These are phyloP conservation scores for Actinopyga echinites DNA, from an alignment of 53 echinoderm and acorn worm species.

Conservation along the genomic window DNA sequence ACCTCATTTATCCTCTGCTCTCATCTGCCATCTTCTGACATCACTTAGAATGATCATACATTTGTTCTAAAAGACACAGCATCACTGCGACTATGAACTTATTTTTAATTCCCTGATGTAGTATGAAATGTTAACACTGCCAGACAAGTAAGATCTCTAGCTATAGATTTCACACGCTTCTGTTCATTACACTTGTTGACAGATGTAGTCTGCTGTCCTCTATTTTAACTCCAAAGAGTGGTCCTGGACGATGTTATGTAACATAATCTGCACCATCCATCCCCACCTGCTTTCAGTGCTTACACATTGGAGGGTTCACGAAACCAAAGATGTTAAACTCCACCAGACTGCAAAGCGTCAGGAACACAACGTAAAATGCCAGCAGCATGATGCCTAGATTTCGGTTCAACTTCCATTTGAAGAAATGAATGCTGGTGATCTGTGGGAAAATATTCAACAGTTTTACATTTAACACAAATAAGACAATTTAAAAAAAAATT, in stretches of 20 bases:
- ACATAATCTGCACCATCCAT: not conserved
- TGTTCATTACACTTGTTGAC: no score
- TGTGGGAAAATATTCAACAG: conserved; percentile 18
- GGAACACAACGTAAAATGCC: conserved; percentile 77
- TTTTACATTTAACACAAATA: not conserved
- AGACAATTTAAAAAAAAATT: not conserved
- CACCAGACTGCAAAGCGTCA: conserved; percentile 75
- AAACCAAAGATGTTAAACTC: conserved; percentile 94
- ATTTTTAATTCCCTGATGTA: not conserved
- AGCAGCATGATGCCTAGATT: conserved; percentile 67
- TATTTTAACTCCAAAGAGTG: not conserved
- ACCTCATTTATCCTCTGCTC: no score
- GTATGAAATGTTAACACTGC: not conserved
- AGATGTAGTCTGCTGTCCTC: no score
- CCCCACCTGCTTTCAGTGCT: not conserved
- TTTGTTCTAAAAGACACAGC: no score
- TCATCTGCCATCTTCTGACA: no score
- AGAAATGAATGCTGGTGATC: conserved; percentile 87
- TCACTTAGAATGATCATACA: no score
- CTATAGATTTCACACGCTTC: no score
- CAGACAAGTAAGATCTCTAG: not conserved
- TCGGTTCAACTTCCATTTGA: conserved; percentile 82
- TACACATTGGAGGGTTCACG: conserved; percentile 89
- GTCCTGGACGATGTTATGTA: not conserved
- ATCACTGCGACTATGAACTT: not conserved